Evolutionary conservation across 2,888 invertebrate species (phyloP).

Genomic region (Aleiodes leptofemur): DNA sequence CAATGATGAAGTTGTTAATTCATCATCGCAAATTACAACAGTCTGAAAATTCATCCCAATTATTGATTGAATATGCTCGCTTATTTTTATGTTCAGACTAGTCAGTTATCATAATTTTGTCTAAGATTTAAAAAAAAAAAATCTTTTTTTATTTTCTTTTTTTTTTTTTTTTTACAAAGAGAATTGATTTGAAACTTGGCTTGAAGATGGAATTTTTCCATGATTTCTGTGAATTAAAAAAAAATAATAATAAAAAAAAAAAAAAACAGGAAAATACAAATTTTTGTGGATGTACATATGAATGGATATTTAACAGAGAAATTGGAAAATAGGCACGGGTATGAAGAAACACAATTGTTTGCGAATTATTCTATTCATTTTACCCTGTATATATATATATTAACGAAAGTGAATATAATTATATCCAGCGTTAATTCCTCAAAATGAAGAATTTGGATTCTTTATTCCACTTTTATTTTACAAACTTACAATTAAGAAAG

Average conservation of each 20-base stretch:
- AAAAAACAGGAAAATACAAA: not conserved
- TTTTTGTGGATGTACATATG: conserved; percentile 30
- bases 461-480: conserved; percentile 58
- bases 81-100: conserved; percentile 59
- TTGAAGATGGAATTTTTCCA: not conserved
- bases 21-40: conserved; percentile 69
- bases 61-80: not conserved
- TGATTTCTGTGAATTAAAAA: not conserved
- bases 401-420: conserved; percentile 35
- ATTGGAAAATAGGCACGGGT: not conserved
- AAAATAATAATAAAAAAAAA: no score
- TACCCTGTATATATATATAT: conserved; percentile 18
- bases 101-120: conserved; percentile 55
- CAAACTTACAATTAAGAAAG: conserved; percentile 35
- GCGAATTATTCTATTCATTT: conserved; percentile 21
- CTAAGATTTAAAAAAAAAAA: not conserved
- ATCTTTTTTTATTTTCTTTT: no score
- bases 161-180: not conserved
- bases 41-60: conserved; percentile 60
- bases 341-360: not conserved
- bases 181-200: not conserved
- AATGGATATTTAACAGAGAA: not conserved
- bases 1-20: conserved; percentile 61
- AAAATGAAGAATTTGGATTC: conserved; percentile 44
- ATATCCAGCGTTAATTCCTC: not conserved